These are phyloP conservation scores for Pelodytes ibericus DNA, from an alignment of 2,797 vertebrate species.

Conservation along the genomic window DNA sequence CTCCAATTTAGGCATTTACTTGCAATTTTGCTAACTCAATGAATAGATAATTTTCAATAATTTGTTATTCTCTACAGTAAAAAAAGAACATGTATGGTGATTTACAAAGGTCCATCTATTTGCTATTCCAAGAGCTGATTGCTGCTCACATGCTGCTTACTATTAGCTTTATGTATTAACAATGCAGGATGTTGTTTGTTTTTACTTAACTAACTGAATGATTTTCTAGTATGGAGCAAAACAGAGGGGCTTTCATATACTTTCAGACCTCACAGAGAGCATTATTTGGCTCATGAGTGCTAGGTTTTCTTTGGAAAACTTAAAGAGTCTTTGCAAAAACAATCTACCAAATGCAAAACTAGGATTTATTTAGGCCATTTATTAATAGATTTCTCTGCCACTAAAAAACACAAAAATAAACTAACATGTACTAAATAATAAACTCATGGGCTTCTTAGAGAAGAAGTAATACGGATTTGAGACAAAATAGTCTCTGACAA, in stretches of 20 bases:
- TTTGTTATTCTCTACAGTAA: no score
- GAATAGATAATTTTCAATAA: no score
- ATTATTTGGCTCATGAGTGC: constrained; percentile 14
- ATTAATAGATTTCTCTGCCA: not conserved
- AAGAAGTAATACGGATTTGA: no score
- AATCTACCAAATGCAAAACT: constrained; percentile 24
- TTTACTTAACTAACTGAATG: constrained; percentile 53
- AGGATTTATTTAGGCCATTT: not conserved
- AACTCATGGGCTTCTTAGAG: no score
- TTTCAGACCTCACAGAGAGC: constrained; percentile 61
- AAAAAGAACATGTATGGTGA: no score
- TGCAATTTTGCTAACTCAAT: no score
- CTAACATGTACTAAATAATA: no score
- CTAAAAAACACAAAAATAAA: no score
- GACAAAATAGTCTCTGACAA: no score
- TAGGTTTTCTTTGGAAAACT: constrained; percentile 14
- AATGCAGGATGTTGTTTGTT: constrained; percentile 18
- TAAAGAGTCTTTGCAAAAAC: no score
- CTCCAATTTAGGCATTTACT: no score
- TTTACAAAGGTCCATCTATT: not conserved
- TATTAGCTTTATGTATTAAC: constrained; percentile 1
- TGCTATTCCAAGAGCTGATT: not conserved
- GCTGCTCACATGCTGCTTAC: not conserved
- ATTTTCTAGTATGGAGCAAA: constrained; percentile 45
- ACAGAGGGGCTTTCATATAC: constrained; percentile 53